Conservation (phyloP, 2,888 invertebrate species). For the Drosophila histrio region DNA sequence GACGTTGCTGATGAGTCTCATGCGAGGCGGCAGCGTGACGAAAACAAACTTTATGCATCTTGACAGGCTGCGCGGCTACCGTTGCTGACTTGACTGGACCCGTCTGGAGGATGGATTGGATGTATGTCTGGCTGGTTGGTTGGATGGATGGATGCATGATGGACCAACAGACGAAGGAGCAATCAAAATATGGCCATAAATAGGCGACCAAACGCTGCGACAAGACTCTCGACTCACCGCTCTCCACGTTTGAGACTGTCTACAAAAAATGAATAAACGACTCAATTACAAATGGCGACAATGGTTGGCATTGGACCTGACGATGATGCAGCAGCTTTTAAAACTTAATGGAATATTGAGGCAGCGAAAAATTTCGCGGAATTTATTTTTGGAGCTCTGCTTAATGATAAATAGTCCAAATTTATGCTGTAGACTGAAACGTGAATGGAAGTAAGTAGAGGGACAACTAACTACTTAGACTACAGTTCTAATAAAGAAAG, state of each 20-base stretch:
- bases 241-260: slow-evolving; percentile 6
- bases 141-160: slow-evolving; percentile 29
- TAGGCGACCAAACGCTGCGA: slow-evolving; percentile 49
- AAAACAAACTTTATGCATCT: slow-evolving; percentile 68
- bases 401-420: slow-evolving; percentile 46
- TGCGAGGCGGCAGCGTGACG: slow-evolving; percentile 61
- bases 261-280: slow-evolving; percentile 41
- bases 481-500: not conserved
- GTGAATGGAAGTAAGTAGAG: not conserved
- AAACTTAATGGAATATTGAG: slow-evolving; percentile 49
- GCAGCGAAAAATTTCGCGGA: slow-evolving; percentile 30
- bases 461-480: not conserved
- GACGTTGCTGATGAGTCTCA: slow-evolving; percentile 43
- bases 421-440: slow-evolving; percentile 19
- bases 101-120: slow-evolving; percentile 20
- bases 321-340: slow-evolving; percentile 19
- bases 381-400: slow-evolving; percentile 12
- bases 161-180: slow-evolving; percentile 40
- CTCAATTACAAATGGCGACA: slow-evolving; percentile 75
- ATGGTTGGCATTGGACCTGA: slow-evolving; percentile 35
- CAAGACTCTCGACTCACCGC: not conserved
- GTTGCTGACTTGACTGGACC: slow-evolving; percentile 24
- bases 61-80: slow-evolving; percentile 58
- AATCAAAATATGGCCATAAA: slow-evolving; percentile 75
- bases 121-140: slow-evolving; percentile 22